Conservation (phyloP, 2,113 vertebrate genomes). For the Pagrus major region DNA sequence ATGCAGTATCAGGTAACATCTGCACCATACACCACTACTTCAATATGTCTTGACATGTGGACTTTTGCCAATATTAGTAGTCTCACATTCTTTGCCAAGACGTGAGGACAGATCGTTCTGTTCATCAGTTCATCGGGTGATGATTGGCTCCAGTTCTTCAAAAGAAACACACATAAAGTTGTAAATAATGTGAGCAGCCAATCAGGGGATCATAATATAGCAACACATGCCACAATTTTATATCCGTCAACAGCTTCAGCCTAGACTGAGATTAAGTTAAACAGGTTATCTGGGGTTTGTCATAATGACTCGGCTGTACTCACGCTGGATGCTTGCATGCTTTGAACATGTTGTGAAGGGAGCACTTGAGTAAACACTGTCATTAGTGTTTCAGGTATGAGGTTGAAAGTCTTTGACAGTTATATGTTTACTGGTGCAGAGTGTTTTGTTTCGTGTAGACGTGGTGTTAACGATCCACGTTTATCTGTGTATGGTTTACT, state of each 20-base stretch:
- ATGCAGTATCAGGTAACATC: conserved; percentile 81
- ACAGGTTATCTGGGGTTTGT: neutral
- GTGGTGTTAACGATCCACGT: neutral
- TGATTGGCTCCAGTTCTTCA: neutral
- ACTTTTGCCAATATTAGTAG: neutral
- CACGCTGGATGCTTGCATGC: neutral
- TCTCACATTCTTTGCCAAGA: neutral
- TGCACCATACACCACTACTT: neutral
- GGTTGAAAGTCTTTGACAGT: neutral
- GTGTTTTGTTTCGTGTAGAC: neutral
- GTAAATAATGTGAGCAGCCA: neutral
- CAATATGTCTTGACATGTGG: neutral
- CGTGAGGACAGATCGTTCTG: neutral
- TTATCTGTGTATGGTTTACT: neutral
- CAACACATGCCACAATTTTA: neutral
- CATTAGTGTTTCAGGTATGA: neutral
- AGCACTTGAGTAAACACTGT: neutral
- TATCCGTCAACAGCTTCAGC: neutral
- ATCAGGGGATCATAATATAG: too few relatives aligned
- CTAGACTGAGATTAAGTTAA: neutral
- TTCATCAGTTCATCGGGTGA: neutral
- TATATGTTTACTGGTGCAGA: neutral
- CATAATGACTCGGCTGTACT: neutral
- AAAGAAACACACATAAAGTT: neutral
- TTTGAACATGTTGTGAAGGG: conserved; percentile 15